Evolutionary conservation across 1,140 invertebrate species (phyloP).

Genomic region (Drosophila simulans): DNA sequence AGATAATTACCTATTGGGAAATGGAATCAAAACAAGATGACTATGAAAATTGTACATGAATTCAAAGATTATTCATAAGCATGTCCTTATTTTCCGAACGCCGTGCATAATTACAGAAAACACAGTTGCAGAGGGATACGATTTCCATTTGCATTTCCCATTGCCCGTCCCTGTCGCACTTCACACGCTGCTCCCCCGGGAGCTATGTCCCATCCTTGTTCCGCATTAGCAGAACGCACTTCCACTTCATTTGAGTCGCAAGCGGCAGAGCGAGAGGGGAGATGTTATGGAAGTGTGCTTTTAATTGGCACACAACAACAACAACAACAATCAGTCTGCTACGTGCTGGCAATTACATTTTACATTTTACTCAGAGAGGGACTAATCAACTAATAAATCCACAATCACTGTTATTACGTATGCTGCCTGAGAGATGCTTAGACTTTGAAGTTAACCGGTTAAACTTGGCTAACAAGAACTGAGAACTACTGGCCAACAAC

Average conservation of each 20-base stretch:
- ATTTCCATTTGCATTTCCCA: slow-evolving; percentile 22
- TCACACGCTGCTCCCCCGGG: slow-evolving; percentile 14
- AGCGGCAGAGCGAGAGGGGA: background rate
- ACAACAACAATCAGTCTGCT: slow-evolving; percentile 33
- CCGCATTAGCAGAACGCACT: slow-evolving; percentile 8
- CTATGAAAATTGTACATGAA: background rate
- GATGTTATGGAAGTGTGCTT: slow-evolving; percentile 2
- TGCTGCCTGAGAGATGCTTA: slow-evolving; percentile 15
- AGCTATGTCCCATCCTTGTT: slow-evolving; percentile 2
- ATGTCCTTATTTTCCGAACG: background rate
- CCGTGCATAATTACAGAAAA: slow-evolving; percentile 2
- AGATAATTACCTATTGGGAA: background rate
- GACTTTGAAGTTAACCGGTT: slow-evolving; percentile 29
- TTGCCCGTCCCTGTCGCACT: slow-evolving; percentile 15
- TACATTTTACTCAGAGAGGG: slow-evolving; percentile 29
- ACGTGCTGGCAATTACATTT: slow-evolving; percentile 49
- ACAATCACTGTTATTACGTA: slow-evolving; percentile 74
- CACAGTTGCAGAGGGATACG: slow-evolving; percentile 1
- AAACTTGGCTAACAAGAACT: slow-evolving; percentile 23
- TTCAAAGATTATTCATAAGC: background rate
- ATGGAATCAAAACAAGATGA: no score
- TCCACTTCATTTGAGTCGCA: slow-evolving; percentile 37
- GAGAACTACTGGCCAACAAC: slow-evolving; percentile 34
- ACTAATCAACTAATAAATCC: slow-evolving; percentile 70
- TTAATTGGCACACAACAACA: slow-evolving; percentile 30